phyloP scores from a whole-genome alignment of 2,113 vertebrate genomes.

The Setophaga petechia region DNA sequence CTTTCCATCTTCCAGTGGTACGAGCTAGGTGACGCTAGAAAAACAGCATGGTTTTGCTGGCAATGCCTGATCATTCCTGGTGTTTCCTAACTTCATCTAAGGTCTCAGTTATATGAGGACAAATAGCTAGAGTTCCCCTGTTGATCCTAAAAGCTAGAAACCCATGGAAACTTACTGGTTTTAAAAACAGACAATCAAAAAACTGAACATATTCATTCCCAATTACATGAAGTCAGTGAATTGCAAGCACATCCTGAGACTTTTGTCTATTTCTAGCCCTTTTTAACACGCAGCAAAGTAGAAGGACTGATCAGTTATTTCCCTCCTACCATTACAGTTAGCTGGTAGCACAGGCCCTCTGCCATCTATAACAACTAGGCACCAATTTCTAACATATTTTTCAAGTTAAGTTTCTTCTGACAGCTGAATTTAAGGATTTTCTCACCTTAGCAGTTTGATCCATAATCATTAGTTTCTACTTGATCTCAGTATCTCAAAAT shows the following conservation, averaged over 20 bases:
- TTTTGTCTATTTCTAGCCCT: background rate
- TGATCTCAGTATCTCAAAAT: background rate
- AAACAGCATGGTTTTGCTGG: background rate
- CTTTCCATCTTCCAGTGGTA: conserved; percentile 94
- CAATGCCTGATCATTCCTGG: background rate
- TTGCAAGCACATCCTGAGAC: background rate
- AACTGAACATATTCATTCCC: background rate
- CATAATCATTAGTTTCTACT: background rate
- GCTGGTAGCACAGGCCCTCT: background rate
- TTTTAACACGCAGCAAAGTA: background rate
- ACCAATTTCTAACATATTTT: background rate
- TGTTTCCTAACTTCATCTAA: background rate
- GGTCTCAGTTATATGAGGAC: background rate
- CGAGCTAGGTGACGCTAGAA: conserved; percentile 90
- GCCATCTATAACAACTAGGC: background rate
- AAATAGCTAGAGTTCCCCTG: background rate
- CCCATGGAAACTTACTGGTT: background rate
- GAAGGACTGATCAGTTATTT: background rate
- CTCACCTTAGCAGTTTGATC: background rate
- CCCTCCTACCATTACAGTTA: background rate
- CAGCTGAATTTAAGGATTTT: background rate
- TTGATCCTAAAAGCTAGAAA: background rate
- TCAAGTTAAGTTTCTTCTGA: background rate
- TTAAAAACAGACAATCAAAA: background rate
- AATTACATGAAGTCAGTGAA: background rate